Evolutionary conservation across 2,888 invertebrate genomes (phyloP), one percentile per base, ranked within the genome.

Genomic region (Eudasyphora cyanicolor): DNA sequence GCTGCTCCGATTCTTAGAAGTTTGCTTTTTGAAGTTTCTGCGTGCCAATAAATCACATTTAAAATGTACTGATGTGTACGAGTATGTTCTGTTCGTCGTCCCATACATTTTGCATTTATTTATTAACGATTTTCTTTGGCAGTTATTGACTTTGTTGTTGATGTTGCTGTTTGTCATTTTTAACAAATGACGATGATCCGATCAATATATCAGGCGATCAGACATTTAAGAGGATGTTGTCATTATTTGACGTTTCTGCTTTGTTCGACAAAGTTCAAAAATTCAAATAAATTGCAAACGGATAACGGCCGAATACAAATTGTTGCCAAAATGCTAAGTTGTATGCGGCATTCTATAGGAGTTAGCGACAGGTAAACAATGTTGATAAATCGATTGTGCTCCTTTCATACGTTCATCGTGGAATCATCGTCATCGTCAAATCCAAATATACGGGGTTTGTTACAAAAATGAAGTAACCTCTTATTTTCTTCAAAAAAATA

Each of bases 31-130:
- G 82, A 84, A 71, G 81, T 84, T 79, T 62, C 69, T 35, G 82
- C 79, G 84, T 79, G 73, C 73, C 82, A 82, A 82, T 84, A 84
- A 82, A 84, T 84, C 74, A 84, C 62, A 19, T 12, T 19, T 71
- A 24, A 42, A 54, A 24, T 60, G 32, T 73, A 69, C 45, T 69
- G 14, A 62, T 67, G 17, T 19, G 62, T 24, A n/a, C 35, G 5
- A 42, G 57, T 54, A 17, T 19, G 17, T 51, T 19, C 1, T 12
- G 27, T 29, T 54, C 19, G n/a, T n/a, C n/a, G n/a, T n/a, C n/a
- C n/a, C 51, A 14, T 21, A 54, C 24, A n/a, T n/a, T 54, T 54
- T 21, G 57, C 12, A 27, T 57, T 24, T 51, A 51, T 17, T 51
- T 51, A 51, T 57, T 24, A 8, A 4, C 27, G 27, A 27, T 27